Evolutionary conservation across 1,140 invertebrate species (phyloP), one percentile per base, ranked within the genome.

Genomic region (Doryteuthis pealeii): DNA sequence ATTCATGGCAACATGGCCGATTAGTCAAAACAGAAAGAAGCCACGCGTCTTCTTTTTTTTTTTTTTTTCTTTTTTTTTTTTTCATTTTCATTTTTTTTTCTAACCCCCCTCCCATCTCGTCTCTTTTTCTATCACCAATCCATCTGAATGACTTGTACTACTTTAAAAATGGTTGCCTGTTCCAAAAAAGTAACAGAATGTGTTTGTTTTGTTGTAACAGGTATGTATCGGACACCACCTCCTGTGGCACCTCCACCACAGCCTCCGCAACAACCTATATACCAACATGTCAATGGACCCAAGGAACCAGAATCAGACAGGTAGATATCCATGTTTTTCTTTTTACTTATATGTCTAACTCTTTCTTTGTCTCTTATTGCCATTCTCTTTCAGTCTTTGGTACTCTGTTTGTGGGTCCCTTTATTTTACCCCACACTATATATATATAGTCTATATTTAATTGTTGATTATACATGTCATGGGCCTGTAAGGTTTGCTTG

Each of bases 261-360:
- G 12, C 81, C 84, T 32, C 81, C 81, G 40, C 80, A 79, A 33
- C 66, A 67, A 5, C 76, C 76, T 45, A 76, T 77, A 58, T 72
- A 76, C 78, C 67, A 82, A 72, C 76, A 74, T 65, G 35, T 40
- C n/a, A 77, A 77, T 74, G 76, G 73, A 77, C 76, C 76, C 71
- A 72, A 65, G 72, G 43, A 72, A 67, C 40, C 70, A 68, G 43
- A 69, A 26, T 22, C 74, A 72, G 54, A 72, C 18, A 68, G 18
- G 74, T 32, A 54, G 71, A 28, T 40, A 40, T 40, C 10, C 2
- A 12, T 62, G 26, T 28, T 62, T 62, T 62, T 62, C 54, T 28
- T 62, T 62, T 28, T 49, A 12, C 54, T 62, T 62, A 6, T 62
- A 14, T 62, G 54, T 15, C 26, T 15, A 28, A 62, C 54, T 62